phyloP scores from a whole-genome alignment of 1,140 invertebrate genomes.

The Octopus bimaculoides region DNA sequence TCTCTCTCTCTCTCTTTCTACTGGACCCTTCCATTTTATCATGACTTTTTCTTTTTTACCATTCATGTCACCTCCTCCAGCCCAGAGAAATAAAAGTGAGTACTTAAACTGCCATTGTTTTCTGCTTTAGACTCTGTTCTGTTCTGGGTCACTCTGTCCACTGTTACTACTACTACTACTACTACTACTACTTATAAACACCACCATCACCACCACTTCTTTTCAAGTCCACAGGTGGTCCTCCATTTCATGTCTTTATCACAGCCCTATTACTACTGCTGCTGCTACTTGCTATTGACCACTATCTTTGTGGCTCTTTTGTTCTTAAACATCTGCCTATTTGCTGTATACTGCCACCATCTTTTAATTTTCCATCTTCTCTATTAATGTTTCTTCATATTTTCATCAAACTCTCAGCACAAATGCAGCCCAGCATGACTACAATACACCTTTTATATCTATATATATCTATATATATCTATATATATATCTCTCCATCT shows the following conservation, averaged over 20 bases:
- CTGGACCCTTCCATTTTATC: not conserved
- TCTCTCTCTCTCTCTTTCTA: not conserved
- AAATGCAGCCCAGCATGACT: too few species aligned
- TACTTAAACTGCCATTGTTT: slow-evolving; percentile 4
- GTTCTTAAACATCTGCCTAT: not conserved
- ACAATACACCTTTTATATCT: too few species aligned
- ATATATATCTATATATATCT: too few species aligned
- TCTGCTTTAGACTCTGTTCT: not conserved
- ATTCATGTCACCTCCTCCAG: slow-evolving; percentile 5
- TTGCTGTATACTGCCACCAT: too few species aligned
- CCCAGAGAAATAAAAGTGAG: slow-evolving; percentile 8
- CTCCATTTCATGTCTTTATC: too few species aligned
- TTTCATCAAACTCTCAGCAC: too few species aligned
- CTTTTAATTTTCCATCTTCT: too few species aligned
- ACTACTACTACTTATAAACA: too few species aligned
- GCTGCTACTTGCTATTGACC: not conserved
- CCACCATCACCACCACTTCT: not conserved
- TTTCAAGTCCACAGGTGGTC: not conserved
- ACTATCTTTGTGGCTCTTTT: slow-evolving; percentile 4
- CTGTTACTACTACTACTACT: too few species aligned
- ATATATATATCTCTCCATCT: too few species aligned
- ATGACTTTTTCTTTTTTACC: slow-evolving; percentile 10
- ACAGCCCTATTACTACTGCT: too few species aligned
- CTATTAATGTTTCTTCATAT: too few species aligned
- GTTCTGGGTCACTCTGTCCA: slow-evolving; percentile 9